A percentile compares a stretch with the other conserved stretches of the same genome.
These are phyloP conservation scores for Chymomyza procnemis DNA, from an alignment of 2,888 invertebrate species.

Conservation along the genomic window DNA sequence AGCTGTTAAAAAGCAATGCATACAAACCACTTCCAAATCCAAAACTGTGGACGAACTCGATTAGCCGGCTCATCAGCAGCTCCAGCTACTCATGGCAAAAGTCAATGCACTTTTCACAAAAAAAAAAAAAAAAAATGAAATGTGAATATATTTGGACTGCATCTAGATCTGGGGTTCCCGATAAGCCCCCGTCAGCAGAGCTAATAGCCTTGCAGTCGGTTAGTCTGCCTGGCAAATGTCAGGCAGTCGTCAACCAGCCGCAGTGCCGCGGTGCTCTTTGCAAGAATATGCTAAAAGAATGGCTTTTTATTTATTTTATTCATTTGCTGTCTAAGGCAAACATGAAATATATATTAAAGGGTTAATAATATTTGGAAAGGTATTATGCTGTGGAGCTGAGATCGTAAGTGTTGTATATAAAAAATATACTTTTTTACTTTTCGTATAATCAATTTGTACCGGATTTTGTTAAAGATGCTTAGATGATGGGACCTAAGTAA, in stretches of 20 bases:
- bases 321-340: conserved; percentile 3
- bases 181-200: conserved; percentile 47
- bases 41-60: conserved; percentile 17
- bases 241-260: conserved; percentile 59
- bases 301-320: neutral
- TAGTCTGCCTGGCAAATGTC: neutral
- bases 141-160: conserved; percentile 31
- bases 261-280: conserved; percentile 50
- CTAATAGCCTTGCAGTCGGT: neutral
- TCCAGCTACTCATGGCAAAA: conserved; percentile 16
- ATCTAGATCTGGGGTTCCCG: conserved; percentile 49
- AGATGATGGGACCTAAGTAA: too few relatives aligned
- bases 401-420: too few relatives aligned
- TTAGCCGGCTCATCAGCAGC: neutral
- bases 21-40: neutral
- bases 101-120: conserved; percentile 66
- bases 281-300: conserved; percentile 56
- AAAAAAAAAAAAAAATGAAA: too few relatives aligned
- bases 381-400: neutral
- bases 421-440: too few relatives aligned
- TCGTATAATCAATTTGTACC: too few relatives aligned
- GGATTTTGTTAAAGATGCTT: too few relatives aligned
- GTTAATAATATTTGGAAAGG: neutral
- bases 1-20: conserved; percentile 7
- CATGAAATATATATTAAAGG: neutral